Percentiles rank a stretch among this genome's conserved stretches.
Evolutionary conservation across 2,797 vertebrate genomes (phyloP).

Genomic region (Glossophaga mutica): DNA sequence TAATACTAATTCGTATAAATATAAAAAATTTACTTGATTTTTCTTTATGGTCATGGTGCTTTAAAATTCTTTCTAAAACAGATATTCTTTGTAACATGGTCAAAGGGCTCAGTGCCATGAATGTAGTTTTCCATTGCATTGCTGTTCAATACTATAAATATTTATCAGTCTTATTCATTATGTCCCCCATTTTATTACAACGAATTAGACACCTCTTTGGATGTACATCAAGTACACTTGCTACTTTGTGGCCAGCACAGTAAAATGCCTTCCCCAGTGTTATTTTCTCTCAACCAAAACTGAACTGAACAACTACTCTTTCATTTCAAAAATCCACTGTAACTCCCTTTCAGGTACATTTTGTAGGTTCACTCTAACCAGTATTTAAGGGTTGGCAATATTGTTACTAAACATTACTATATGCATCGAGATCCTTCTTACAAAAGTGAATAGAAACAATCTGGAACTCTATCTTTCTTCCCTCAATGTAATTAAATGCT

Average conservation of each 20-base stretch:
- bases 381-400: neutral
- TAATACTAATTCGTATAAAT: neutral
- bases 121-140: slow-evolving; percentile 63
- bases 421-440: neutral
- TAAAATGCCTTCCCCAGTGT: neutral
- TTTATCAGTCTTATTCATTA: slow-evolving; percentile 52
- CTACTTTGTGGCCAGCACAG: slow-evolving; percentile 6
- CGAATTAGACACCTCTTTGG: slow-evolving; percentile 59
- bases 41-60: neutral
- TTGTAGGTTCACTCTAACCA: neutral
- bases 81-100: neutral
- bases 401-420: neutral
- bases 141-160: slow-evolving; percentile 50
- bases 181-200: slow-evolving; percentile 30
- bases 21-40: neutral
- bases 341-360: neutral
- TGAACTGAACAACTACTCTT: neutral
- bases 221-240: slow-evolving; percentile 65
- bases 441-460: neutral
- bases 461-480: neutral
- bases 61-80: slow-evolving; percentile 19
- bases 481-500: neutral
- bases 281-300: slow-evolving; percentile 12
- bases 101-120: slow-evolving; percentile 46
- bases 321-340: neutral